Base-by-base conservation (phyloP, 2,797 vertebrate genomes). In the Margarornis squamiger region DNA sequence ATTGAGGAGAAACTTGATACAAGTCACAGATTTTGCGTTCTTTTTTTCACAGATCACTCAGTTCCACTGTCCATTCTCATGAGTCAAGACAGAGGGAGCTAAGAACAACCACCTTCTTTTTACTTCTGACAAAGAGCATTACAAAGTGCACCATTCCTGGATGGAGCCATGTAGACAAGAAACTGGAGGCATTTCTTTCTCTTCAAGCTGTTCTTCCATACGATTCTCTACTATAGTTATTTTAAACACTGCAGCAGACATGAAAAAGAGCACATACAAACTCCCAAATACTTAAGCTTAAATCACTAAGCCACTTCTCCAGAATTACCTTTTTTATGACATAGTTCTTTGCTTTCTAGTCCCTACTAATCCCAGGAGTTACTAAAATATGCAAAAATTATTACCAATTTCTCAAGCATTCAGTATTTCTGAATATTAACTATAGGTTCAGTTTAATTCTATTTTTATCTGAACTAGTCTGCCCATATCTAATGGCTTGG, bases 381-480 rank as follows among this genome's bases (percentile, higher is more conserved):
- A 57, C 12, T 11, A 8, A 75, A 19, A 51, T 52, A 82, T 7
- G 7, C 24, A 59, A 62, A 84, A 81, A 45, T 11, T 0, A 54
- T 65, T n/a, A 78, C 48, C 30, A 86, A 30, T 81, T 92, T 76
- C 67, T 76, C 80, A 84, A 84, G 26, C 7, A 32, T 74, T 82
- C n/a, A 41, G 14, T 61, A 34, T 52, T 88, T 90, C 83, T 90
- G 0, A 73, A 52, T 79, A 83, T 74, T 81, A 90, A 58, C 38
- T 76, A 43, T 38, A 67, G 38, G n/a, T 79, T 87, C 34, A 22
- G 5, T 81, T 87, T 49, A 45, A 49, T 49, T 82, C 73, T 79
- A 82, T 74, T 96, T 95, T 92, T 85, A 82, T 49, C 84, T 85
- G 38, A 88, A 81, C 21, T 76, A 73, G 22, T 48, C 51, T 70